phyloP scores from a whole-genome alignment of 2,888 invertebrate species.

The Mythimna albipuncta region DNA sequence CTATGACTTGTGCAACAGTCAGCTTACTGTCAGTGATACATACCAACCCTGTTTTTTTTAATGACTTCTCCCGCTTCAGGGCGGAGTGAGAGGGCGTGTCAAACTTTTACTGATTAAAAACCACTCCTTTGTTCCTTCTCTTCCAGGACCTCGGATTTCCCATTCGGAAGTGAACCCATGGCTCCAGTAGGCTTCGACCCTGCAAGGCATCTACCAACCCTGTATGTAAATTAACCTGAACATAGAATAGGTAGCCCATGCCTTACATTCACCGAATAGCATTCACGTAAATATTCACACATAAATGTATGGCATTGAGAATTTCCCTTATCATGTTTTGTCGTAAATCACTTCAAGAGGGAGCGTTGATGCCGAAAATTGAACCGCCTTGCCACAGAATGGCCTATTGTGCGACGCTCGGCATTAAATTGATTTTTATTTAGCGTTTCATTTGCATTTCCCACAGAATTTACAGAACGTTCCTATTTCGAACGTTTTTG shows the following conservation, averaged over 20 bases:
- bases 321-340: constrained; percentile 54
- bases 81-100: too few relatives aligned
- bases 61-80: too few relatives aligned
- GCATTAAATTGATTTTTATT: constrained; percentile 51
- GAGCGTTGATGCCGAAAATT: constrained; percentile 57
- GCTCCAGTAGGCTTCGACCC: too few relatives aligned
- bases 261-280: constrained; percentile 24
- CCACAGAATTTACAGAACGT: background rate
- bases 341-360: constrained; percentile 48
- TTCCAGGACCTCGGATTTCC: too few relatives aligned
- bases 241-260: background rate
- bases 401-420: constrained; percentile 37
- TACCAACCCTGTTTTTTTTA: too few relatives aligned
- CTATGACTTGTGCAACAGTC: background rate
- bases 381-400: constrained; percentile 42
- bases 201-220: background rate
- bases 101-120: too few relatives aligned
- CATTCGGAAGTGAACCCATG: too few relatives aligned
- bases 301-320: constrained; percentile 39
- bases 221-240: background rate
- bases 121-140: too few relatives aligned
- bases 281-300: constrained; percentile 32
- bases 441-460: constrained; percentile 24
- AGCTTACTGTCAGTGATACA: background rate
- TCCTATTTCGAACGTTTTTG: constrained; percentile 8